phyloP scores from a whole-genome alignment of 2,113 vertebrate genomes.

The Oryctolagus cuniculus region mOryCun1.1 NC_091438.1:131532501-131533000 shows the following conservation, averaged over 20 bases:
- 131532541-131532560: background rate
- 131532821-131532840: background rate
- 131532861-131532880: no score
- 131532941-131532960: background rate
- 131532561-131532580: background rate
- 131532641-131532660: background rate
- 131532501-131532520: no score
- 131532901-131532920: background rate
- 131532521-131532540: background rate
- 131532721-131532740: background rate
- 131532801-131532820: no score
- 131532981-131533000: background rate
- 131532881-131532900: no score
- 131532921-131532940: background rate
- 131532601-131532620: background rate
- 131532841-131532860: accelerated
- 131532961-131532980: background rate
- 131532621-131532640: accelerated
- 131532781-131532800: background rate
- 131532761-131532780: background rate
- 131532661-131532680: no score
- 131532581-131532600: background rate
- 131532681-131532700: background rate
- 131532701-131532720: accelerated
- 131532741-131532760: background rate